Evolutionary conservation across 2,888 invertebrate species (phyloP), one percentile per base, ranked within the genome.

Genomic region (Sinhomidia bicolor): DNA sequence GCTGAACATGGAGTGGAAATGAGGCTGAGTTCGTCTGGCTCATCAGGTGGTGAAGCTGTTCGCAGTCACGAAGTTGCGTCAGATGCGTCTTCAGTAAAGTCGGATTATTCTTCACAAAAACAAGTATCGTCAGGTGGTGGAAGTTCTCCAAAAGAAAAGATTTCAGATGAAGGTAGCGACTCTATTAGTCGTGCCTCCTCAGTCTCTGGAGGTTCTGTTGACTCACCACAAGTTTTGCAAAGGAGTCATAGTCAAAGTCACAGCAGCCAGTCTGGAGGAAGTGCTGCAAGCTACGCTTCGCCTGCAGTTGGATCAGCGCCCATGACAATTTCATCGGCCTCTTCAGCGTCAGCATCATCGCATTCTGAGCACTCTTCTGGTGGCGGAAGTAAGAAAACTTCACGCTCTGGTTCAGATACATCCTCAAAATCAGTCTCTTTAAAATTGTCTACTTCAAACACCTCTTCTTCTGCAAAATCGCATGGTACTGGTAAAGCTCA

Each of bases 381-480:
- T 0, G 71, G 88, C 44, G 82, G 82, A n/a, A 88, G 89, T 36
- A 86, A 88, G 44, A 88, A 74, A 82, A 80, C 79, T 20, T 90
- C 90, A n/a, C 82, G 91, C 9, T 90, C 90, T n/a, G 91, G 89
- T 5, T 89, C 90, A 2, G 89, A 90, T 41, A 65, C 88, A 12
- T 89, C 90, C 4, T 86, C 90, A 44, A 90, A 89, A 41, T 90
- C 89, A 17, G 85, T 85, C 29, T 85, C 85, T 51, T 68, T 89
- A 5, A 89, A 89, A 47, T 74, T 89, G 17, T 89, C 89, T 1
- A 62, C 82, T 9, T 89, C 89, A 3, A 71, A 85, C 51, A 80
- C 79, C 74, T 85, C 85, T 0, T 85, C 85, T 12, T 74, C 76
- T 47, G 44, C 86, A 54, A 89, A 85, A 71, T 85, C 83, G 29